A percentile compares a stretch with the other conserved stretches of the same genome.
Conservation (phyloP, 2,113 vertebrate genomes). For the Halcyon senegalensis region DNA sequence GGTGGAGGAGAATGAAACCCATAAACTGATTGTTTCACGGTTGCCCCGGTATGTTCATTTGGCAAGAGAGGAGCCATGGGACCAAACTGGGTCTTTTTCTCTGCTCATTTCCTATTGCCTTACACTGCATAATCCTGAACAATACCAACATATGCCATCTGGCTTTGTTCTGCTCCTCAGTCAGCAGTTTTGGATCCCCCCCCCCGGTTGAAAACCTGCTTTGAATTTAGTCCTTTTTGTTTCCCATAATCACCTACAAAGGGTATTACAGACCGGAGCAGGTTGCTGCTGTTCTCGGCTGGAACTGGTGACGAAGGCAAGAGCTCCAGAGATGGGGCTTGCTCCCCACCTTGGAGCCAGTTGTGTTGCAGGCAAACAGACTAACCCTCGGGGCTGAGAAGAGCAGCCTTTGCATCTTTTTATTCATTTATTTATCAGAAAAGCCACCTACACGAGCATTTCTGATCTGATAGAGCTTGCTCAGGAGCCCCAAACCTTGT, state of each 20-base stretch:
- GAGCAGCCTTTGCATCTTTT: not conserved
- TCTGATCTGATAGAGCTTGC: conserved; percentile 33
- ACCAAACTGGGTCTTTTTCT: not conserved
- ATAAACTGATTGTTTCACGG: conserved; percentile 32
- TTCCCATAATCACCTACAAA: conserved; percentile 10
- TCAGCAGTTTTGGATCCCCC: conserved; percentile 53
- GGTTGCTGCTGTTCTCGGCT: conserved; percentile 26
- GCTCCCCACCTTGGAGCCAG: not conserved
- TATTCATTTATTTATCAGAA: not conserved
- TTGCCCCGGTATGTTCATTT: conserved; percentile 25
- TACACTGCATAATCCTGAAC: conserved; percentile 31
- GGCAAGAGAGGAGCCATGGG: conserved; percentile 42
- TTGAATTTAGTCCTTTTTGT: conserved; percentile 48
- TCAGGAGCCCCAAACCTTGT: not conserved
- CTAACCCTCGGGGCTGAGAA: not conserved
- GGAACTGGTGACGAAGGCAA: not conserved
- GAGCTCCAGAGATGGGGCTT: not conserved
- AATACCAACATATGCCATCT: conserved; percentile 43
- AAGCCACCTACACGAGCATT: not conserved
- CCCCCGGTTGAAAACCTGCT: conserved; percentile 66
- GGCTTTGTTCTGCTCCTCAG: conserved; percentile 74
- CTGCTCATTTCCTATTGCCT: conserved; percentile 60
- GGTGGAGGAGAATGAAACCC: conserved; percentile 45
- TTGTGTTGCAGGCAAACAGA: not conserved
- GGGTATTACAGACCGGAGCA: not conserved